Percentiles rank a stretch among this genome's conserved stretches.
Conservation (phyloP, 1,140 invertebrate genomes). For the Monochamus saltuarius region DNA sequence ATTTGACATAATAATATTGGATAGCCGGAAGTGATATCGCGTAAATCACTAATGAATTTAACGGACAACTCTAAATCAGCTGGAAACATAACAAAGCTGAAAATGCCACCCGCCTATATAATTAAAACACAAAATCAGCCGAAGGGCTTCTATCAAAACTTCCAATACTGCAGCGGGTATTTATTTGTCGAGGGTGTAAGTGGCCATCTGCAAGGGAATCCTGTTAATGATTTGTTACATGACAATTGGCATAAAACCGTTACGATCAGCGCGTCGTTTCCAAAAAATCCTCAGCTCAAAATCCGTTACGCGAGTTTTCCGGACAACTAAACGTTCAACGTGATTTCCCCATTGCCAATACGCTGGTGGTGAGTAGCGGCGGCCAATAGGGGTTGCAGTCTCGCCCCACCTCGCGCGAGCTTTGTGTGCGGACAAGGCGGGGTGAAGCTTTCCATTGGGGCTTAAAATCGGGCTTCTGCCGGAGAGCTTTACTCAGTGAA, state of each 20-base stretch:
- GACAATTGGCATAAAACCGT: constrained; percentile 24
- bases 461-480: constrained; percentile 29
- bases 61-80: constrained; percentile 21
- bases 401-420: constrained; percentile 43
- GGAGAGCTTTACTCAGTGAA: constrained; percentile 21
- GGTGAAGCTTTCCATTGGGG: constrained; percentile 37
- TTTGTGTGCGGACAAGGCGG: constrained; percentile 36
- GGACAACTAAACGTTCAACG: constrained; percentile 26
- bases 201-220: constrained; percentile 41
- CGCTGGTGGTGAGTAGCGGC: constrained; percentile 4
- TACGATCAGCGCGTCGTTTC: constrained; percentile 13
- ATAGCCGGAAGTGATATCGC: constrained; percentile 27
- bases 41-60: constrained; percentile 27
- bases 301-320: constrained; percentile 43
- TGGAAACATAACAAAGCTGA: constrained; percentile 22
- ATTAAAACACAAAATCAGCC: constrained; percentile 11
- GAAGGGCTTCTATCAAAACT: constrained; percentile 18
- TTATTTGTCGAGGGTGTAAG: constrained; percentile 33
- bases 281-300: constrained; percentile 29
- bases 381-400: constrained; percentile 34
- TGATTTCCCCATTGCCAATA: constrained; percentile 42
- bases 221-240: constrained; percentile 33
- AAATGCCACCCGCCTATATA: constrained; percentile 4
- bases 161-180: constrained; percentile 9
- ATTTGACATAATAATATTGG: too few relatives aligned